A percentile compares a stretch with the other conserved stretches of the same genome.
Evolutionary conservation across 2,888 invertebrate genomes (phyloP).

Genomic region (Cataglyphis rosenhaueri): DNA sequence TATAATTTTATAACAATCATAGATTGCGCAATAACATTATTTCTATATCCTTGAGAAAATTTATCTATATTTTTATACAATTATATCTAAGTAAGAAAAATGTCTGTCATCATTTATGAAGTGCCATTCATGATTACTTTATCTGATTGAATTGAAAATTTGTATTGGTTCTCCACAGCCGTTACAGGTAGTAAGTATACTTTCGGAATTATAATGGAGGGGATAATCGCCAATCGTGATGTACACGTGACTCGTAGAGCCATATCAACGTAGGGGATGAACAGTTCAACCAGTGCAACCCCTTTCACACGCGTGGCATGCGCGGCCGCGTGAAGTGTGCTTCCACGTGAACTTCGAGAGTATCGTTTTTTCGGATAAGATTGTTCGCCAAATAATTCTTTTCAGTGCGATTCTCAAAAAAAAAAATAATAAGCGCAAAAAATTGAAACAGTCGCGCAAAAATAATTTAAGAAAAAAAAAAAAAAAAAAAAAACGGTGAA

Average conservation of each 20-base stretch:
- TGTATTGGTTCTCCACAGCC: neutral
- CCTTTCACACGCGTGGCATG: conserved; percentile 81
- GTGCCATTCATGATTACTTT: neutral
- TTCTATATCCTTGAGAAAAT: neutral
- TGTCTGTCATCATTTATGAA: neutral
- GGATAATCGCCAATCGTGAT: conserved; percentile 67
- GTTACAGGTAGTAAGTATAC: conserved; percentile 58
- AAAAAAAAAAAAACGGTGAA: neutral
- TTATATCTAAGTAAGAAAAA: neutral
- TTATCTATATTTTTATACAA: neutral
- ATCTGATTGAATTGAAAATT: neutral
- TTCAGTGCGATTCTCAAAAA: neutral
- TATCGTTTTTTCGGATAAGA: conserved; percentile 70
- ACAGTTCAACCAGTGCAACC: conserved; percentile 63
- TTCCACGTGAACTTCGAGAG: conserved; percentile 67
- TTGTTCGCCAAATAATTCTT: conserved; percentile 50
- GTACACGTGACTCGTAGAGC: conserved; percentile 81
- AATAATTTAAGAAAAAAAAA: neutral
- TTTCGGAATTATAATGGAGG: conserved; percentile 61
- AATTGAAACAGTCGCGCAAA: neutral
- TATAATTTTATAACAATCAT: neutral
- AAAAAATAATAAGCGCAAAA: neutral
- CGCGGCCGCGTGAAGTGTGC: conserved; percentile 78
- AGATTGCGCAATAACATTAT: neutral
- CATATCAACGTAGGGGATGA: conserved; percentile 76